These are phyloP conservation scores for Tragopan temminckii DNA, from an alignment of 2,797 vertebrate genomes.

Conservation along the genomic window DNA sequence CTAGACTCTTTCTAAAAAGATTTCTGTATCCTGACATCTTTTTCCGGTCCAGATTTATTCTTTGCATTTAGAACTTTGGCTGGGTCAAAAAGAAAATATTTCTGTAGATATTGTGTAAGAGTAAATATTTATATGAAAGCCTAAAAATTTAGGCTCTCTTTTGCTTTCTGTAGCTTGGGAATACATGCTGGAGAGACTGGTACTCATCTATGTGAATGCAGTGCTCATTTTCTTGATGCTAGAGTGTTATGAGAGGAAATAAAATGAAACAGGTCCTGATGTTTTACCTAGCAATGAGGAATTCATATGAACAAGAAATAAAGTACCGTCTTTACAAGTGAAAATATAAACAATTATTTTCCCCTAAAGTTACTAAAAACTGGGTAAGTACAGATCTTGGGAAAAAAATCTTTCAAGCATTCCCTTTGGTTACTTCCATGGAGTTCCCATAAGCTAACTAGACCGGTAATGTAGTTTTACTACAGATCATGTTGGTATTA, in stretches of 20 bases:
- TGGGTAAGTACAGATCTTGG: background rate
- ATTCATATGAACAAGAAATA: background rate
- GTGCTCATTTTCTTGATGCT: background rate
- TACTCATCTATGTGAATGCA: background rate
- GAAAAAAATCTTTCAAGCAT: accelerated
- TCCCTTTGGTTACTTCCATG: background rate
- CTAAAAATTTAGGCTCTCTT: background rate
- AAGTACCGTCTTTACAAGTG: background rate
- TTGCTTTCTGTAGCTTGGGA: background rate
- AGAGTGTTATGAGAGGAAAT: background rate
- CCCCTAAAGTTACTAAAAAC: background rate
- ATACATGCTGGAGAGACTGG: background rate
- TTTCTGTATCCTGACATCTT: too few species aligned
- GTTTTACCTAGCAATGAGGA: background rate
- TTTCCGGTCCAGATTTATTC: background rate
- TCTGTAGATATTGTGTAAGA: background rate
- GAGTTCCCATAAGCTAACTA: background rate
- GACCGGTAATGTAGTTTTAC: background rate
- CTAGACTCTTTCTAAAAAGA: background rate
- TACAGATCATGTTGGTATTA: accelerated
- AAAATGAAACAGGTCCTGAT: background rate
- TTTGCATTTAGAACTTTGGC: background rate
- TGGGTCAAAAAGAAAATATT: background rate
- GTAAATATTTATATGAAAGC: too few species aligned
- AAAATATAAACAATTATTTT: background rate